phyloP scores from a whole-genome alignment of 2,113 vertebrate genomes.

The Callaeas wilsoni region DNA sequence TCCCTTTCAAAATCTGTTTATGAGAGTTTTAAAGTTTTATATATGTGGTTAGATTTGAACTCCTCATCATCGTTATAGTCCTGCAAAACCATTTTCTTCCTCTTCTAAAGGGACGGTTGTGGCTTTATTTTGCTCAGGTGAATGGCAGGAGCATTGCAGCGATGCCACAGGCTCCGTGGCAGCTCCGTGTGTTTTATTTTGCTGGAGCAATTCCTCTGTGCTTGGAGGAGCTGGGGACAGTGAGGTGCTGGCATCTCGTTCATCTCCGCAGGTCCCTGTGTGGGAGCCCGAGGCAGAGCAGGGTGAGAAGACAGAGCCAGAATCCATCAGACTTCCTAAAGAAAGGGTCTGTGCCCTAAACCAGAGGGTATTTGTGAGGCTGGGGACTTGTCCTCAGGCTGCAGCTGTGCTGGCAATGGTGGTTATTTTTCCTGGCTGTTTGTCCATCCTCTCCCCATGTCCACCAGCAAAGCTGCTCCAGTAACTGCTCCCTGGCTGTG shows the following conservation, averaged over 20 bases:
- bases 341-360: neutral
- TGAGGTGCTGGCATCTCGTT: neutral
- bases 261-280: fast-evolving
- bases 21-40: conserved; percentile 62
- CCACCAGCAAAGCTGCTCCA: neutral
- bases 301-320: neutral
- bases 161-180: neutral
- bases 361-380: neutral
- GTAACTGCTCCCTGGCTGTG: neutral
- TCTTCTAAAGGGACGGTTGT: neutral
- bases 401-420: neutral
- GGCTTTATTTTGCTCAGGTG: neutral
- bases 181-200: neutral
- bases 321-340: neutral
- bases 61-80: conserved; percentile 28
- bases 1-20: conserved; percentile 53
- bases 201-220: neutral
- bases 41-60: conserved; percentile 49
- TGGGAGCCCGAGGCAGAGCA: neutral
- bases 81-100: conserved; percentile 6
- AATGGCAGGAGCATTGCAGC: neutral
- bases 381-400: neutral
- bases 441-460: neutral
- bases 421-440: neutral
- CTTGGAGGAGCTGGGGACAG: neutral